These are phyloP conservation scores for Nasonia giraulti DNA, from an alignment of 1,140 invertebrate genomes.

Conservation along the genomic window DNA sequence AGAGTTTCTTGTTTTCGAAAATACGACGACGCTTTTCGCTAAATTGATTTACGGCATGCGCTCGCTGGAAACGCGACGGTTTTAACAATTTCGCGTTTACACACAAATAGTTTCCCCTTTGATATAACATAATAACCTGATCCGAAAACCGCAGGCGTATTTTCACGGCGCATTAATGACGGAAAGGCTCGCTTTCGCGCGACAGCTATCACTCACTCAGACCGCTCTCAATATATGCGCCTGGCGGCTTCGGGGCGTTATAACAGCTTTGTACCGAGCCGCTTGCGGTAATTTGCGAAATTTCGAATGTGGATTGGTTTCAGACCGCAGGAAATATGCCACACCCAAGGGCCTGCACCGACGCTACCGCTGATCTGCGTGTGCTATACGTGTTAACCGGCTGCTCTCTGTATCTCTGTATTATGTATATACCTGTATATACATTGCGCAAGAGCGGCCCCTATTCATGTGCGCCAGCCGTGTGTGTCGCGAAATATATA, in stretches of 20 bases:
- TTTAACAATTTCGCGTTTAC: too few species aligned
- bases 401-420: too few species aligned
- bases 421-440: too few species aligned
- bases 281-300: not conserved
- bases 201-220: not conserved
- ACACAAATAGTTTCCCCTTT: too few species aligned
- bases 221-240: not conserved
- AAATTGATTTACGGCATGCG: too few species aligned
- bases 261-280: not conserved
- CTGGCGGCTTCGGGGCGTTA: not conserved
- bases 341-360: not conserved
- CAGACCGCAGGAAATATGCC: not conserved
- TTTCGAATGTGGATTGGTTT: conserved; percentile 3
- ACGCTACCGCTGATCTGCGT: not conserved
- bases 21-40: not conserved
- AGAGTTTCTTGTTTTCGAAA: not conserved
- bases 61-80: too few species aligned
- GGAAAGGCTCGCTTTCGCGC: not conserved
- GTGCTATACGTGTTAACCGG: not conserved
- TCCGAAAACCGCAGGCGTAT: not conserved
- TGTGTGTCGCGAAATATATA: not conserved
- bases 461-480: not conserved
- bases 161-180: not conserved
- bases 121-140: too few species aligned
- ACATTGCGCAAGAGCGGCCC: too few species aligned